Base-by-base conservation (phyloP, 2,888 invertebrate species). In the Hymenopus coronatus region DNA sequence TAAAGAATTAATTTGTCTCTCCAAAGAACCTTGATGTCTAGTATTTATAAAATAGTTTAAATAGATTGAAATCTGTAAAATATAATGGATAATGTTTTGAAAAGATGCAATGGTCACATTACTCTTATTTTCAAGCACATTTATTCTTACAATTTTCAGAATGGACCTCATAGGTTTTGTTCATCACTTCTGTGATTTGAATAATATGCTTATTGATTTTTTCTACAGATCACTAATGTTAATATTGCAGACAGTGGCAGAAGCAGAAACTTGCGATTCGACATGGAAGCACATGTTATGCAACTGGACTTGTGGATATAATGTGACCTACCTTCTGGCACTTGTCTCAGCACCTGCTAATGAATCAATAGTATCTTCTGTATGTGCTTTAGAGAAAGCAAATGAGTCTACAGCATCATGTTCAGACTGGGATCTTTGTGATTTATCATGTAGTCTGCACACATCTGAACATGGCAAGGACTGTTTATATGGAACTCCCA, bases 401-500 rank as follows among this genome's bases (percentile, higher is more conserved):
- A 85, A 46, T 30, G 40, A 40, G 40, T 40, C 40, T 12, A 12
- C 40, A 40, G 83, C 25, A 70, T 70, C 54, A 70, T 70, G 54
- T 70, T 70, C 20, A 14, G 54, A 70, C 3, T 20, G 0, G 2
- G 83, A 70, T n/a, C 28, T 28, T 9, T 90, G 90, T 84, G 70
- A 85, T 82, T 70, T 88, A 25, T 82, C 85, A 25, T 90, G 90
- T 85, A 54, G 27, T 14, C 86, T 88, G 14, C 89, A 88, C 20
- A 90, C 91, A 81, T 83, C 90, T 88, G 90, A 91, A 0, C 89
- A 91, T n/a, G 90, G 91, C 20, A 89, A 91, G 84, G 87, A 90
- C 81, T 92, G 92, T 89, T 92, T 97, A 28, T 97, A 96, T 91
- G 93, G 93, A 90, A 95, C 96, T 0, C 91, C 93, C 0, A 94